phyloP scores from a whole-genome alignment of 2,888 invertebrate genomes.

The Meganola albula region DNA sequence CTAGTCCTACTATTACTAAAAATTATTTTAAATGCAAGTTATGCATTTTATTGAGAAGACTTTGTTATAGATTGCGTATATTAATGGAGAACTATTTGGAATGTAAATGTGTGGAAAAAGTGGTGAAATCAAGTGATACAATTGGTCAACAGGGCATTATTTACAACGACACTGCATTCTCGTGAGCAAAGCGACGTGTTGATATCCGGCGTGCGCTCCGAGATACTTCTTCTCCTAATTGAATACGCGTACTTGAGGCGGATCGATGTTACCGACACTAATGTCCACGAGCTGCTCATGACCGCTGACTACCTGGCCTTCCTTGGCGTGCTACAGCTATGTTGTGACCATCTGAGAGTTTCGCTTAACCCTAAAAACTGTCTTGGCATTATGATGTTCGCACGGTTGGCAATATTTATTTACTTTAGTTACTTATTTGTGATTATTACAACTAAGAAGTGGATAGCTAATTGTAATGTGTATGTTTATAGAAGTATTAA shows the following conservation, averaged over 20 bases:
- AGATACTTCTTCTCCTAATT: slow-evolving; percentile 86
- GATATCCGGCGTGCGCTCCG: slow-evolving; percentile 86
- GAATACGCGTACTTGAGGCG: slow-evolving; percentile 91
- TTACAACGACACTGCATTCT: slow-evolving; percentile 88
- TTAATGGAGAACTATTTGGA: too few species aligned
- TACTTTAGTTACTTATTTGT: too few species aligned
- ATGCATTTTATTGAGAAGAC: too few species aligned
- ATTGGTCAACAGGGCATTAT: slow-evolving; percentile 80
- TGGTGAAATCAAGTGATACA: too few species aligned
- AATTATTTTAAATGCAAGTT: too few species aligned
- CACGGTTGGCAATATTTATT: slow-evolving; percentile 67
- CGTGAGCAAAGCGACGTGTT: slow-evolving; percentile 82
- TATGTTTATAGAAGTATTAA: too few species aligned
- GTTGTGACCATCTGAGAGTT: slow-evolving; percentile 85
- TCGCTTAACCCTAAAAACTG: slow-evolving; percentile 87
- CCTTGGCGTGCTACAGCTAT: slow-evolving; percentile 87
- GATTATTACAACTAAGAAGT: too few species aligned
- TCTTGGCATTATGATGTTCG: slow-evolving; percentile 90
- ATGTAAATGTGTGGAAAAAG: too few species aligned
- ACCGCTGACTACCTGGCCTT: slow-evolving; percentile 94
- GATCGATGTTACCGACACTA: slow-evolving; percentile 84
- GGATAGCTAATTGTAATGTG: too few species aligned
- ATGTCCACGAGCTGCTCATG: slow-evolving; percentile 88
- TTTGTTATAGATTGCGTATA: too few species aligned
- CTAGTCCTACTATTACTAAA: too few species aligned